These are phyloP conservation scores for Iphiclides podalirius DNA, from an alignment of 2,888 invertebrate genomes.

Conservation along the genomic window DNA sequence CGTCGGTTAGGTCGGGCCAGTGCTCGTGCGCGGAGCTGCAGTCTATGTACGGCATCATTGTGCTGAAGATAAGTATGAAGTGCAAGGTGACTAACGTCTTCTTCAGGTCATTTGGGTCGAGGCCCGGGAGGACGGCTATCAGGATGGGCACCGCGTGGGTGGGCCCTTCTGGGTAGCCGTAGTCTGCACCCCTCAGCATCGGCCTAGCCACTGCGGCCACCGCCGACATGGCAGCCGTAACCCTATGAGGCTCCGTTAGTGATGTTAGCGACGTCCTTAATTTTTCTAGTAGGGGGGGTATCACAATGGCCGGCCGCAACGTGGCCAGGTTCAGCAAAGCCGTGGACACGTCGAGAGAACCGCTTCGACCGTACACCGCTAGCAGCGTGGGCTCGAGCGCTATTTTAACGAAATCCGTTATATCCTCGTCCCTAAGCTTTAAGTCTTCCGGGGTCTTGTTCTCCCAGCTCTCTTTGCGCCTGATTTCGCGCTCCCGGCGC, in stretches of 20 bases:
- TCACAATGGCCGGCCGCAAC: constrained; percentile 89
- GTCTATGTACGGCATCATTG: constrained; percentile 91
- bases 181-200: constrained; percentile 76
- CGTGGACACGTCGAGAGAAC: constrained; percentile 81
- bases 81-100: constrained; percentile 89
- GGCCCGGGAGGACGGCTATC: constrained; percentile 89
- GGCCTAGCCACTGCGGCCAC: constrained; percentile 85
- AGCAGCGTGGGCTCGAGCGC: constrained; percentile 87
- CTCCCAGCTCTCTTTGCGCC: constrained; percentile 84
- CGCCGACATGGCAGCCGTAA: constrained; percentile 86
- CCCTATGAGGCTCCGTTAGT: constrained; percentile 92
- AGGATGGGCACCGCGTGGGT: constrained; percentile 90
- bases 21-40: constrained; percentile 87
- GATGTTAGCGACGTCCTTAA: constrained; percentile 90
- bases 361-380: constrained; percentile 88
- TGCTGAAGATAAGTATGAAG: constrained; percentile 87
- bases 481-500: constrained; percentile 82
- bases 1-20: constrained; percentile 86
- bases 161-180: constrained; percentile 86
- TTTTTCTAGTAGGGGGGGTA: constrained; percentile 90
- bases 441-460: constrained; percentile 83
- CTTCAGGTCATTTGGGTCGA: constrained; percentile 93
- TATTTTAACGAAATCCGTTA: constrained; percentile 89
- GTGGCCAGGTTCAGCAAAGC: constrained; percentile 88
- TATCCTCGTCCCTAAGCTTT: constrained; percentile 88